phyloP scores from a whole-genome alignment of 2,113 vertebrate species.

The Actinemys pallida region DNA sequence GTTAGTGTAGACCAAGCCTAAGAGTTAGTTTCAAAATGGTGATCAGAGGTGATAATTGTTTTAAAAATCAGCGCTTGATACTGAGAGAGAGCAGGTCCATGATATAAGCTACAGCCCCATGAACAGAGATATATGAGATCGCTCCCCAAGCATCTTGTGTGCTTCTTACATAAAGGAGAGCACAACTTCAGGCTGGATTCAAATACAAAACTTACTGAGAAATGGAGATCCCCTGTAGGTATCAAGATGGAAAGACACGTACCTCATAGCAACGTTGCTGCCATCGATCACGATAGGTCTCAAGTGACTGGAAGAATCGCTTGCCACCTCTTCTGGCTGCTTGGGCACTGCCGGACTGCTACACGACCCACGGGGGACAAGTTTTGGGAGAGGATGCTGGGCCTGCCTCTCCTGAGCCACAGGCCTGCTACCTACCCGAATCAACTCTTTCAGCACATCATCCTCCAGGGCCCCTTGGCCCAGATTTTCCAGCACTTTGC shows the following conservation, averaged over 20 bases:
- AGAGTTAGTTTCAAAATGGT: neutral
- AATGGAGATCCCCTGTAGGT: neutral
- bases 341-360: neutral
- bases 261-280: constrained; percentile 97
- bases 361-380: constrained; percentile 81
- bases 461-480: constrained; percentile 88
- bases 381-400: constrained; percentile 55
- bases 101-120: neutral
- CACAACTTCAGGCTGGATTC: neutral
- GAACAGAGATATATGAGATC: neutral
- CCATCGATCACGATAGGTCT: constrained; percentile 91
- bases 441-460: constrained; percentile 90
- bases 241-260: neutral
- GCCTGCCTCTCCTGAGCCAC: neutral
- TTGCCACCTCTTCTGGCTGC: neutral
- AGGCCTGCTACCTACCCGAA: constrained; percentile 84
- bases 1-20: no score
- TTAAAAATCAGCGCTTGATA: fast-evolving
- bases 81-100: neutral
- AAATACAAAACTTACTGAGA: neutral
- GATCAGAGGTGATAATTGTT: fast-evolving
- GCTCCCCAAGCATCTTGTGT: neutral
- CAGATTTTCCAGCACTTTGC: constrained; percentile 87
- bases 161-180: neutral
- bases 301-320: constrained; percentile 50